A percentile compares a stretch with the other conserved stretches of the same genome.
Conservation (phyloP, 2,888 invertebrate genomes). For the Eupsilia transversa region DNA sequence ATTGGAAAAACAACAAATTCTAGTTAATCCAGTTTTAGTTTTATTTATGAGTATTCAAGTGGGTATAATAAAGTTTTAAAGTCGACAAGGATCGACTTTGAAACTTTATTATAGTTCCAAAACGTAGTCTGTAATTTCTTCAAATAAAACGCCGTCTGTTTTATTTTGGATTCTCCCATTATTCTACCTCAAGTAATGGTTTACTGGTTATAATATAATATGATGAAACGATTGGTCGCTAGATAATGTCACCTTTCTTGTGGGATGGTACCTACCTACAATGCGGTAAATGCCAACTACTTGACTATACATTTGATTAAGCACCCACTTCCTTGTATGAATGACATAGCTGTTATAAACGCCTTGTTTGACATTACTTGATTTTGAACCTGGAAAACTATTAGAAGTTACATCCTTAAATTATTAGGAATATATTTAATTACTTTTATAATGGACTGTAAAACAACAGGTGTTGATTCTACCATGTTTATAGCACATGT, state of each 20-base stretch:
- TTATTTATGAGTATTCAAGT: slow-evolving; percentile 29
- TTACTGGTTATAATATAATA: slow-evolving; percentile 24
- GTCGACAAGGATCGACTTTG: too few species aligned
- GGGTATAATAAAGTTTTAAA: too few species aligned
- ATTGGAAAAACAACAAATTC: slow-evolving; percentile 42
- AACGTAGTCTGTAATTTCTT: too few species aligned
- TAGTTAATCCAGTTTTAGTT: slow-evolving; percentile 49
- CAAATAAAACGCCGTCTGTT: not conserved
- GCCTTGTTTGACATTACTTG: slow-evolving; percentile 17
- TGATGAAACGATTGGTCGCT: slow-evolving; percentile 35
- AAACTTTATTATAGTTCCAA: not conserved
- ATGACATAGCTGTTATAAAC: slow-evolving; percentile 33
- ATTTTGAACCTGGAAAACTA: slow-evolving; percentile 11
- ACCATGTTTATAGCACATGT: not conserved
- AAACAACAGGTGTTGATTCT: not conserved
- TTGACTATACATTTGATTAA: slow-evolving; percentile 43
- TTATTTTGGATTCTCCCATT: slow-evolving; percentile 3
- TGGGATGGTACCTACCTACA: slow-evolving; percentile 38
- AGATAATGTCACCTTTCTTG: slow-evolving; percentile 53
- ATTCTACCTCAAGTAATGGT: slow-evolving; percentile 7
- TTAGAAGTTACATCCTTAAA: not conserved
- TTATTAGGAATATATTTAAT: not conserved
- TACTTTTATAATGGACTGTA: not conserved
- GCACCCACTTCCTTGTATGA: slow-evolving; percentile 35
- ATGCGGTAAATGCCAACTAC: slow-evolving; percentile 47